Evolutionary conservation across 2,888 invertebrate genomes (phyloP).

Genomic region (Agrochola circellaris): DNA sequence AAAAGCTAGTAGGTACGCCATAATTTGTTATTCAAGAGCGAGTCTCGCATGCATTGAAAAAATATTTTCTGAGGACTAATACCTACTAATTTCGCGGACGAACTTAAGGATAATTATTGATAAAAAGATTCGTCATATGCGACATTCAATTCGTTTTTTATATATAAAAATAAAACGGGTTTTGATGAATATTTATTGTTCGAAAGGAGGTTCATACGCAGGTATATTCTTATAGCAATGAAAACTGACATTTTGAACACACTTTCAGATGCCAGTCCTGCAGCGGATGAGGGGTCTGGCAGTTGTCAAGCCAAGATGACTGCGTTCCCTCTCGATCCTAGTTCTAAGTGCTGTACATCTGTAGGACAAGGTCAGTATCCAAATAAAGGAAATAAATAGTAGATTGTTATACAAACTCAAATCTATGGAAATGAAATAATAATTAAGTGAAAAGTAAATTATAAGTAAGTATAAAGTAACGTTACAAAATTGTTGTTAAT

Average conservation of each 20-base stretch:
- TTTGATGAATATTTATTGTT: neutral
- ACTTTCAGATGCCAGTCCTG: constrained; percentile 19
- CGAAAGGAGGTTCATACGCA: neutral
- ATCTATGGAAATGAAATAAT: no score
- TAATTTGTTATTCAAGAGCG: neutral
- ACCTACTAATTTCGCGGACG: no score
- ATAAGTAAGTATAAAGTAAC: no score
- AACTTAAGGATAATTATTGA: neutral
- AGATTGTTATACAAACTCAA: no score
- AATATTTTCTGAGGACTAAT: no score
- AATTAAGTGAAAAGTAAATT: no score
- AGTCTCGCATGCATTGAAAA: neutral
- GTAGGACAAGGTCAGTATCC: constrained; percentile 2
- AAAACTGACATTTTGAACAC: neutral
- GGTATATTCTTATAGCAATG: neutral
- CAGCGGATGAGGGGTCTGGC: neutral
- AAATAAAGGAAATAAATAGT: neutral
- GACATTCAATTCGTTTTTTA: neutral
- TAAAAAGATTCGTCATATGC: no score
- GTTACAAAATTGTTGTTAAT: no score
- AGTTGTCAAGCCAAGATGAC: constrained; percentile 24
- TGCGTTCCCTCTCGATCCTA: constrained; percentile 8
- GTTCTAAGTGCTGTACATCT: constrained; percentile 16
- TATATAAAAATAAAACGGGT: no score
- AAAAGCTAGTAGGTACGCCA: no score